A percentile compares a stretch with the other conserved stretches of the same genome.
Conservation (phyloP, 2,797 vertebrate genomes). For the Clarias pachynema region DNA sequence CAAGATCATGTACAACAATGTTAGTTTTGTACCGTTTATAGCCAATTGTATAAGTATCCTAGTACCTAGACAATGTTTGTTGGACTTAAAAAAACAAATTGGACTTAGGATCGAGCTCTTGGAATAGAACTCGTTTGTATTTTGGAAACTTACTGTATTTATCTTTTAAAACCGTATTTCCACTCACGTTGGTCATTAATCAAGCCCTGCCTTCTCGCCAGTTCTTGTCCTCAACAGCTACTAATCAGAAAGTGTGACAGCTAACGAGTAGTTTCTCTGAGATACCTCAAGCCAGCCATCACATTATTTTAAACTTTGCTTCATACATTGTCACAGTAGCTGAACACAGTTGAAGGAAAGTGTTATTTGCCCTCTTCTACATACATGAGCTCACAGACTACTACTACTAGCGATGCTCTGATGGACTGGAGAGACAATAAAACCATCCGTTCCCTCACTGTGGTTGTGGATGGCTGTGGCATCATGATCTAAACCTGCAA, state of each 20-base stretch:
- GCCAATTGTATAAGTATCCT: no score
- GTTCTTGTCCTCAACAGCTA: neutral
- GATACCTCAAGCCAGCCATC: neutral
- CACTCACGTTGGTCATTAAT: neutral
- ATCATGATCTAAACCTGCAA: neutral
- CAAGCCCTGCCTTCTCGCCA: neutral
- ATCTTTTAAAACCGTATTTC: neutral
- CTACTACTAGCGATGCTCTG: neutral
- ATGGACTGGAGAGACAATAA: neutral
- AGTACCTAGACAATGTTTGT: no score
- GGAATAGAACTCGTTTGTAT: no score
- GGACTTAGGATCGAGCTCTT: no score
- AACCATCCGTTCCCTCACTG: neutral
- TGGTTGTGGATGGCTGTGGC: neutral
- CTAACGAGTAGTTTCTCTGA: neutral
- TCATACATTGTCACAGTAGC: neutral
- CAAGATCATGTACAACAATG: no score
- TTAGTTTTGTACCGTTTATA: no score
- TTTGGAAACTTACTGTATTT: no score
- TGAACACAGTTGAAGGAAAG: neutral
- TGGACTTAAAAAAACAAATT: no score
- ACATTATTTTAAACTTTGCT: neutral
- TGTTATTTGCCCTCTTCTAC: neutral
- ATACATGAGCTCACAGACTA: neutral
- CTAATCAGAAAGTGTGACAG: neutral